phyloP scores from a whole-genome alignment of 2,113 vertebrate species.

The Toxostoma redivivum region DNA sequence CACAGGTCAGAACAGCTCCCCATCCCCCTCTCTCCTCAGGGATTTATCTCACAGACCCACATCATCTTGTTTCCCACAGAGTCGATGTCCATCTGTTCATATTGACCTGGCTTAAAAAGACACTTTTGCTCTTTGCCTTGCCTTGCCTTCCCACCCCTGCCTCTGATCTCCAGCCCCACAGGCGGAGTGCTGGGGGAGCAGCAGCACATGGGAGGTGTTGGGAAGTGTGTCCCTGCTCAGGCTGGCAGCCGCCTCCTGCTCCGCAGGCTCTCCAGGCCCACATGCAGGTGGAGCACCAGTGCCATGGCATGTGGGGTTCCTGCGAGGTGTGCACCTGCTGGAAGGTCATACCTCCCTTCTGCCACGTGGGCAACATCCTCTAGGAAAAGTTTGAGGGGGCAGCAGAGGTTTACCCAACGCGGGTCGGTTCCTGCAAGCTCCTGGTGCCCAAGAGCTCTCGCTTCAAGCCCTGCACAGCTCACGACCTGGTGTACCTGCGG shows the following conservation, averaged over 20 bases:
- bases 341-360: slow-evolving; percentile 79
- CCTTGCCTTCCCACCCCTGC: background rate
- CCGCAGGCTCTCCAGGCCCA: slow-evolving; percentile 76
- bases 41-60: background rate
- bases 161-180: background rate
- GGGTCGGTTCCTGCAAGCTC: slow-evolving; percentile 39
- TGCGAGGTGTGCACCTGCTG: slow-evolving; percentile 77
- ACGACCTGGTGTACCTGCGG: too few relatives aligned
- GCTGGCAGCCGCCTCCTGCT: background rate
- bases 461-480: slow-evolving; percentile 69
- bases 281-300: slow-evolving; percentile 79
- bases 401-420: slow-evolving; percentile 60
- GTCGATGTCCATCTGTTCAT: background rate
- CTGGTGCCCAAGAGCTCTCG: slow-evolving; percentile 74
- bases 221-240: background rate
- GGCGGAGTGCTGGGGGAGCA: rapidly evolving
- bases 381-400: slow-evolving; percentile 78
- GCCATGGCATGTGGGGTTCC: slow-evolving; percentile 74
- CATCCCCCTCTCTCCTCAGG: background rate
- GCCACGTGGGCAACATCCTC: slow-evolving; percentile 66
- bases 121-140: background rate
- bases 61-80: background rate
- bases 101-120: background rate
- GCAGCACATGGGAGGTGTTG: background rate
- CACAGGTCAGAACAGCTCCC: background rate